Evolutionary conservation across 2,797 vertebrate species (phyloP), one percentile per base, ranked within the genome.

Genomic region (Microctenopoma steveboyesi): DNA sequence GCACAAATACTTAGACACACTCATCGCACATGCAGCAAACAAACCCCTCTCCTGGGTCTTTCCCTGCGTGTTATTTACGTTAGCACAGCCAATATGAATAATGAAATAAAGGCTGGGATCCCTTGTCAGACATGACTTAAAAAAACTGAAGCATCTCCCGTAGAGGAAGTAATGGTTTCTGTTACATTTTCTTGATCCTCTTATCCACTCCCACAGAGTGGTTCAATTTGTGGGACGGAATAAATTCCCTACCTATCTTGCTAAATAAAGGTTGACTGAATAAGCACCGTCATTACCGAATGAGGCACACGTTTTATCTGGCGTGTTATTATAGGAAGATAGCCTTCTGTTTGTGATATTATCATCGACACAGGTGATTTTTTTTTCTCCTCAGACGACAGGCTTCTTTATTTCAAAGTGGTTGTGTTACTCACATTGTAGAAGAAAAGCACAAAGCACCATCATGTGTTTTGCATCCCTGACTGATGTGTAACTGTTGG

Each of bases 171-270:
- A 86, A 89, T 87, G 76, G 82, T 78, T 89, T 85, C 81, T 78
- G 74, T 88, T 91, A 81, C 72, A 64, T 77, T 78, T 84, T 79
- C 84, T 83, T 89, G 74, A 90, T 91, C 89, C 83, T 82, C 76
- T 89, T 89, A 92, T 89, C 83, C 84, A 76, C 83, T 83, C 82
- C 85, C 81, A 81, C 85, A 60, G 82, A 79, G 79, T 78, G 64
- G 57, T 79, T 62, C 79, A 83, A 79, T 86, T 83, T 80, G 64
- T 69, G 82, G 56, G 61, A 76, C 73, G 43, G 67, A 78, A 89
- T 80, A 78, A 81, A 86, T 67, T 78, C 70, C 69, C 74, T 62
- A 72, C 71, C 72, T 87, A 82, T 87, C 64, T 74, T 49, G 48
- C 71, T 83, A 85, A 87, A 88, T 86, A 89, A 87, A 89, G 81